phyloP scores from a whole-genome alignment of 1,140 invertebrate genomes.

The Anadara kagoshimensis region DNA sequence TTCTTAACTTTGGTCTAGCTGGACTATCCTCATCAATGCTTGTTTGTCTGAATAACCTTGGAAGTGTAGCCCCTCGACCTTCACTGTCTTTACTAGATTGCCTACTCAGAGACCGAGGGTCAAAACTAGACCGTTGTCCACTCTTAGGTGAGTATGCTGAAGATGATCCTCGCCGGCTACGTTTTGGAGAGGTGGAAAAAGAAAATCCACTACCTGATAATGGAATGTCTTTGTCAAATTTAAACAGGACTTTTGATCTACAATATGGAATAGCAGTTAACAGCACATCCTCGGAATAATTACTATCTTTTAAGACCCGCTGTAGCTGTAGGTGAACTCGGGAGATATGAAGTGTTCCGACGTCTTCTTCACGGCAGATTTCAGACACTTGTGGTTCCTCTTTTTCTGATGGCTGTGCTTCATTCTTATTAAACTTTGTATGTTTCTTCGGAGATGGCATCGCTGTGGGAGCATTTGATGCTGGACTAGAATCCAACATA shows the following conservation, averaged over 20 bases:
- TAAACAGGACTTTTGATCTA: slow-evolving; percentile 89
- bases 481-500: slow-evolving; percentile 2
- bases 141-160: slow-evolving; percentile 1
- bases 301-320: slow-evolving; percentile 90
- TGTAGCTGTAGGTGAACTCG: slow-evolving; percentile 91
- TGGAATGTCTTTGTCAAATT: slow-evolving; percentile 74
- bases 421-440: slow-evolving; percentile 17
- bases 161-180: slow-evolving; percentile 14
- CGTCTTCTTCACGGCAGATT: slow-evolving; percentile 89
- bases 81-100: slow-evolving; percentile 40
- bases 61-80: slow-evolving; percentile 39
- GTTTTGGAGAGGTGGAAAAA: slow-evolving; percentile 17
- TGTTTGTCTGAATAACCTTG: slow-evolving; percentile 26
- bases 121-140: slow-evolving; percentile 12
- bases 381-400: slow-evolving; percentile 83
- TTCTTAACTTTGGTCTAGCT: slow-evolving; percentile 14
- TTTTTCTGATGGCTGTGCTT: not conserved
- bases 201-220: slow-evolving; percentile 18
- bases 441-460: slow-evolving; percentile 31
- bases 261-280: slow-evolving; percentile 92
- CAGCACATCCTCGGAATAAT: slow-evolving; percentile 81
- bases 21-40: slow-evolving; percentile 32
- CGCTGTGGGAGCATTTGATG: slow-evolving; percentile 6
- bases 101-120: slow-evolving; percentile 18
- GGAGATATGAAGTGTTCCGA: slow-evolving; percentile 88